phyloP scores from a whole-genome alignment of 2,113 vertebrate genomes.

The Chascanopsetta lugubris region DNA sequence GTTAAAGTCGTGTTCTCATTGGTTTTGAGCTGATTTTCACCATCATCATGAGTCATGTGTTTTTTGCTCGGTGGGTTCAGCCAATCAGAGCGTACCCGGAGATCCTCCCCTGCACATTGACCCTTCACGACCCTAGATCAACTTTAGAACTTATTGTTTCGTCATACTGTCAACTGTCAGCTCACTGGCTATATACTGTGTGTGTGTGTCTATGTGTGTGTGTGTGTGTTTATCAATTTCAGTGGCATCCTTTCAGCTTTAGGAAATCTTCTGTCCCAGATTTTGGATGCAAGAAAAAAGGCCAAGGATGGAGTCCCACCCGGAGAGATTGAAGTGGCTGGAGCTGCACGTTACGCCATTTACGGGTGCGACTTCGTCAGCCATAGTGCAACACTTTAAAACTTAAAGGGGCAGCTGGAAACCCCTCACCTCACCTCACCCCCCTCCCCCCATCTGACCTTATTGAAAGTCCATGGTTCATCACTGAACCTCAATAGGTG shows the following conservation, averaged over 20 bases:
- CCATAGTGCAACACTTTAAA: too few species aligned
- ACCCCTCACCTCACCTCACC: too few species aligned
- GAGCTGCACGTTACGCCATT: constrained; percentile 82
- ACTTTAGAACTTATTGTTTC: background rate
- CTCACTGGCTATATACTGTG: too few species aligned
- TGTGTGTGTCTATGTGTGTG: background rate
- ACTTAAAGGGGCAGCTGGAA: too few species aligned
- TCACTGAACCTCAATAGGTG: too few species aligned
- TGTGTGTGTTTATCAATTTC: constrained; percentile 44
- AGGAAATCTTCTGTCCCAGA: constrained; percentile 87
- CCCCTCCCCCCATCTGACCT: too few species aligned
- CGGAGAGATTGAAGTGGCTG: constrained; percentile 73
- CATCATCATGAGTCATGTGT: too few species aligned
- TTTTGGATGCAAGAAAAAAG: constrained; percentile 80
- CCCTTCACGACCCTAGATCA: background rate
- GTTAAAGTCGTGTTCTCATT: background rate
- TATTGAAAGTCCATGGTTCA: too few species aligned
- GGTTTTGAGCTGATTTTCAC: constrained; percentile 28
- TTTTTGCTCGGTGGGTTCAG: constrained; percentile 1
- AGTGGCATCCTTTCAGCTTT: constrained; percentile 87
- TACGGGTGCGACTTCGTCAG: constrained; percentile 80
- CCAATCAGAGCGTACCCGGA: constrained; percentile 61
- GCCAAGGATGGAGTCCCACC: constrained; percentile 51
- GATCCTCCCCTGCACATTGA: constrained; percentile 38
- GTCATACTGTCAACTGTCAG: too few species aligned